Base-by-base conservation (phyloP, 2,797 vertebrate species). In the Ctenochaetus hawaiiensis region DNA sequence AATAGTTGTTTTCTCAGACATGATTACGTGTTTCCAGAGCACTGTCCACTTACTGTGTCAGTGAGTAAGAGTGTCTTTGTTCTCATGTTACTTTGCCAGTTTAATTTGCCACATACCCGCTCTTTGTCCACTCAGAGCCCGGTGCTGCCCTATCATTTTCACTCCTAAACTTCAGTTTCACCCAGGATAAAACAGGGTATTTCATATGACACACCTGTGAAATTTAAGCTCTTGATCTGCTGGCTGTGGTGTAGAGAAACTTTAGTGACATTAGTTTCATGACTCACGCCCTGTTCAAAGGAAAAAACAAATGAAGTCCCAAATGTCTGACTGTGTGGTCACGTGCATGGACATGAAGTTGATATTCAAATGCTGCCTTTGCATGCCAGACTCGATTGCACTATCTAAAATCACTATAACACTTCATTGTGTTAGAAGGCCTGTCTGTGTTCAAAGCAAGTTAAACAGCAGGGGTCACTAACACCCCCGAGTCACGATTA, bases 351-450 rank as follows among this genome's bases (percentile, higher is more conserved):
- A 51, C 72, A 44, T 74, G 49, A 57, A 18, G 59, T 14, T 74
- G 18, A 60, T 71, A 88, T 84, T 88, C 70, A 90, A 91, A 89
- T 77, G 20, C 18, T 67, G 43, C 47, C 53, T 91, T 92, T 88
- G 84, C 81, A 70, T 86, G 63, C 11, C 51, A 41, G 58, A 11
- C 47, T 1, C 39, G 10, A 11, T 41, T 41, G 39, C 39, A 8
- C 8, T 41, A 41, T 41, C 39, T 75, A 43, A 59, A 26, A 39
- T n/a, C 64, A 16, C 3, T 58, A 47, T 37, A 66, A 59, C 64
- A 58, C 62, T 43, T 77, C 11, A 43, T 52, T 72, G 62, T 80
- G 66, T 47, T 47, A 2, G 3, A 12, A 5, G 64, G 68, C 23
- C 54, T 52, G 49, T 82, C 52, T 82, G 30, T 39, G 34, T 60